These are phyloP conservation scores for Catocala fraxini DNA, from an alignment of 2,888 invertebrate species.

Conservation along the genomic window DNA sequence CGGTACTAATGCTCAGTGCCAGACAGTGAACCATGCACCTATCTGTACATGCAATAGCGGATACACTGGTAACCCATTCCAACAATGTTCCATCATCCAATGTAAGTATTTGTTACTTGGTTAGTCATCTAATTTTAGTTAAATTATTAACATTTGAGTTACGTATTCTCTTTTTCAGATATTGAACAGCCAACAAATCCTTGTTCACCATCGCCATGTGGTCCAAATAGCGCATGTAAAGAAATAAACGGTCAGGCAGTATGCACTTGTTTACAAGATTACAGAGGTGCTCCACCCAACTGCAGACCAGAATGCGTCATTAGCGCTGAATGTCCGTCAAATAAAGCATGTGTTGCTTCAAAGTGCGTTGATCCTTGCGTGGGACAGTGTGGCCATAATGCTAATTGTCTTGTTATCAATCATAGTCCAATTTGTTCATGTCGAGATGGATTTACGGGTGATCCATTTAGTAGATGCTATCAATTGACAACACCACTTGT, in stretches of 20 bases:
- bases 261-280: slow-evolving; percentile 90
- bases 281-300: slow-evolving; percentile 89
- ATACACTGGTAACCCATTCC: slow-evolving; percentile 89
- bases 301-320: slow-evolving; percentile 92
- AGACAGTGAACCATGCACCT: slow-evolving; percentile 91
- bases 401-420: slow-evolving; percentile 91
- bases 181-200: slow-evolving; percentile 81
- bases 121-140: neutral
- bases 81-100: slow-evolving; percentile 68
- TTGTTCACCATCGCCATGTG: slow-evolving; percentile 93
- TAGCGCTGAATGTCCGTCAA: slow-evolving; percentile 90
- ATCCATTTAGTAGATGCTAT: slow-evolving; percentile 89
- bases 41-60: slow-evolving; percentile 90
- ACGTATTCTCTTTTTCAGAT: slow-evolving; percentile 60
- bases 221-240: slow-evolving; percentile 93
- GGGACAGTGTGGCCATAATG: slow-evolving; percentile 91
- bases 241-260: slow-evolving; percentile 91
- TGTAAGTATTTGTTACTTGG: slow-evolving; percentile 60
- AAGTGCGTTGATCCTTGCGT: slow-evolving; percentile 92
- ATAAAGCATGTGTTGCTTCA: slow-evolving; percentile 90
- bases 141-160: no score
- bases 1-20: slow-evolving; percentile 91
- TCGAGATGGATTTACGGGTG: slow-evolving; percentile 87
- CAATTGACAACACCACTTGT: slow-evolving; percentile 57
- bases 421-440: slow-evolving; percentile 92